These are phyloP conservation scores for Epinotia ramella DNA, from an alignment of 2,888 invertebrate species.

Conservation along the genomic window DNA sequence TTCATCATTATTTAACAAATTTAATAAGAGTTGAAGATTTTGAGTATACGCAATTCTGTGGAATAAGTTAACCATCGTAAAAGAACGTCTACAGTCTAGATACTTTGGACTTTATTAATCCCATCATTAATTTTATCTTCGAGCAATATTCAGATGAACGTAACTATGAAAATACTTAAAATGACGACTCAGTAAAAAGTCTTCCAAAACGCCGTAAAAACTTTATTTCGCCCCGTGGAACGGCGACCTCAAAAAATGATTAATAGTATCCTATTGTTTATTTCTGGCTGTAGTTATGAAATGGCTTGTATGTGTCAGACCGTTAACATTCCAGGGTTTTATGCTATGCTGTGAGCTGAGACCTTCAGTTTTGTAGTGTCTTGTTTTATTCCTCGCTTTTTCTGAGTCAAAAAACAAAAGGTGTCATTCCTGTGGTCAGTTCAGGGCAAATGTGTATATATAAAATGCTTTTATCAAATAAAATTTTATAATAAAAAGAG, in stretches of 20 bases:
- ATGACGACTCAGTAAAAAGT: conserved; percentile 4
- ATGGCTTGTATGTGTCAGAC: conserved; percentile 52
- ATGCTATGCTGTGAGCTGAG: conserved; percentile 55
- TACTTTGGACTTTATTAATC: not conserved
- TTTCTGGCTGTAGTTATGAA: conserved; percentile 50
- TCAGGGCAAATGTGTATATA: not conserved
- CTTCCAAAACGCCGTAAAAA: conserved; percentile 11
- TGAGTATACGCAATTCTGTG: not conserved
- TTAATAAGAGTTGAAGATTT: too few relatives aligned
- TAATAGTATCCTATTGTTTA: conserved; percentile 48
- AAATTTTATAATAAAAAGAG: not conserved
- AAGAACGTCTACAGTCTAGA: not conserved
- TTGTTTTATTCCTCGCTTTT: not conserved
- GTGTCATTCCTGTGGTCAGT: too few relatives aligned
- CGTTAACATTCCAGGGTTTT: conserved; percentile 61
- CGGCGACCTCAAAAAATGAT: conserved; percentile 34
- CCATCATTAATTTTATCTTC: not conserved
- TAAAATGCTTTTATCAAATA: not conserved
- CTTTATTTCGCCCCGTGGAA: not conserved
- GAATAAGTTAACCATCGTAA: not conserved
- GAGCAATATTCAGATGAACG: not conserved
- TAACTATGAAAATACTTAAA: not conserved
- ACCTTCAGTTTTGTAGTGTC: conserved; percentile 54
- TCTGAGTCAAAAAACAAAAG: not conserved
- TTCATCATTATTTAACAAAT: too few relatives aligned